These are phyloP conservation scores for Chiridota heheva DNA, from an alignment of 35 echinoderm and acorn worm genomes.

Conservation along the genomic window DNA sequence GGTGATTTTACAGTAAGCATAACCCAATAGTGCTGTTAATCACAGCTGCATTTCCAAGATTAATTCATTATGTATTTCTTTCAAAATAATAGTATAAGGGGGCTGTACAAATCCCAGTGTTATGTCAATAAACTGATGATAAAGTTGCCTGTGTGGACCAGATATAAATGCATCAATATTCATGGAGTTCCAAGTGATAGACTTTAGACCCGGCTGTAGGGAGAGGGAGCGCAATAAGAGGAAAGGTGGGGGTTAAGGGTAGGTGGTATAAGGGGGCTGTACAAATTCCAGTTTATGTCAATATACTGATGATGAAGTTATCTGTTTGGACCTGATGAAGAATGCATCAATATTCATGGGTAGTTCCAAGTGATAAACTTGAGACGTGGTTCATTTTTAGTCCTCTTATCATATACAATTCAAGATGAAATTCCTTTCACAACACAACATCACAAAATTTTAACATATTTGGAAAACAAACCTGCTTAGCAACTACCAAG, in stretches of 20 bases:
- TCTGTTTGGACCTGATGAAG: constrained; percentile 90
- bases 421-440: too few relatives aligned
- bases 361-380: constrained; percentile 91
- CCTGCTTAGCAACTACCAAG: constrained; percentile 82
- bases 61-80: too few relatives aligned
- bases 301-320: constrained; percentile 8
- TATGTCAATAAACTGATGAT: not conserved
- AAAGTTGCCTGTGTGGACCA: constrained; percentile 75
- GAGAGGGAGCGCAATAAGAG: too few relatives aligned
- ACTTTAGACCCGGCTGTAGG: constrained; percentile 80
- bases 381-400: constrained; percentile 84
- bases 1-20: too few relatives aligned
- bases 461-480: not conserved
- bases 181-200: constrained; percentile 98
- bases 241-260: too few relatives aligned
- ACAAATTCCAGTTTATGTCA: not conserved
- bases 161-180: constrained; percentile 98
- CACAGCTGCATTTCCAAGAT: too few relatives aligned
- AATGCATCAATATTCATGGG: constrained; percentile 99
- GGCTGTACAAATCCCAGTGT: not conserved
- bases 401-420: too few relatives aligned
- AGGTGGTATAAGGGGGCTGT: too few relatives aligned
- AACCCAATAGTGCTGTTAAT: too few relatives aligned
- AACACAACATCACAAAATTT: too few relatives aligned
- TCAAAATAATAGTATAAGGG: too few relatives aligned